phyloP scores from a whole-genome alignment of 2,797 vertebrate species.

The Vespertilio murinus region DNA sequence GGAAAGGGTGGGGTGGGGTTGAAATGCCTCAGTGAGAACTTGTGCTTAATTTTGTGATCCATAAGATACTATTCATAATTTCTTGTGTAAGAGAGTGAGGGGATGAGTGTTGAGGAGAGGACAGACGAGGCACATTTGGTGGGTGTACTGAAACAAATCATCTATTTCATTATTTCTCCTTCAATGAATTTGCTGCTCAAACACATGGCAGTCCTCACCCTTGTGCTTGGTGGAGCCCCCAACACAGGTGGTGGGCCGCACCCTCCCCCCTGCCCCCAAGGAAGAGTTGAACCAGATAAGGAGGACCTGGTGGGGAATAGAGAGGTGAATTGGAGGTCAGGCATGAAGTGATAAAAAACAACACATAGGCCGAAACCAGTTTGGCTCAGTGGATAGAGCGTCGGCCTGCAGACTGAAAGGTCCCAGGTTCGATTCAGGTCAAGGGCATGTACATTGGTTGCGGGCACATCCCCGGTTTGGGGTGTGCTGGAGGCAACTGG shows the following conservation, averaged over 20 bases:
- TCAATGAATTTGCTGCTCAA: not conserved
- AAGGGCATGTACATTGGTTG: too few relatives aligned
- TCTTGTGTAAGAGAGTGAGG: not conserved
- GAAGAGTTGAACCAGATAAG: not conserved
- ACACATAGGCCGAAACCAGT: too few relatives aligned
- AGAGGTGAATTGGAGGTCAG: not conserved
- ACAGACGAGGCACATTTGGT: not conserved
- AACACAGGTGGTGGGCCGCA: accelerated
- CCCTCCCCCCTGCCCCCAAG: not conserved
- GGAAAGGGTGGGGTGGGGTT: not conserved
- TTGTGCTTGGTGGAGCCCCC: not conserved
- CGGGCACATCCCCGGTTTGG: too few relatives aligned
- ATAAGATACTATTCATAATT: constrained; percentile 23
- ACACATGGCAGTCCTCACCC: not conserved
- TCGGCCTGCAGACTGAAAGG: too few relatives aligned
- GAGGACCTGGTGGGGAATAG: not conserved
- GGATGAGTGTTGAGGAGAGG: not conserved
- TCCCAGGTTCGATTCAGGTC: too few relatives aligned
- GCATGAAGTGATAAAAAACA: not conserved
- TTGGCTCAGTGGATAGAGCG: too few relatives aligned
- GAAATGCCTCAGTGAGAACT: not conserved
- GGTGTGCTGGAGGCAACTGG: too few relatives aligned
- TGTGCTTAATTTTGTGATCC: not conserved
- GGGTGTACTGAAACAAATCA: not conserved
- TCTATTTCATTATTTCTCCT: not conserved